phyloP scores from a whole-genome alignment of 2,888 invertebrate species.

The Lepidocyrtoides sp. region DNA sequence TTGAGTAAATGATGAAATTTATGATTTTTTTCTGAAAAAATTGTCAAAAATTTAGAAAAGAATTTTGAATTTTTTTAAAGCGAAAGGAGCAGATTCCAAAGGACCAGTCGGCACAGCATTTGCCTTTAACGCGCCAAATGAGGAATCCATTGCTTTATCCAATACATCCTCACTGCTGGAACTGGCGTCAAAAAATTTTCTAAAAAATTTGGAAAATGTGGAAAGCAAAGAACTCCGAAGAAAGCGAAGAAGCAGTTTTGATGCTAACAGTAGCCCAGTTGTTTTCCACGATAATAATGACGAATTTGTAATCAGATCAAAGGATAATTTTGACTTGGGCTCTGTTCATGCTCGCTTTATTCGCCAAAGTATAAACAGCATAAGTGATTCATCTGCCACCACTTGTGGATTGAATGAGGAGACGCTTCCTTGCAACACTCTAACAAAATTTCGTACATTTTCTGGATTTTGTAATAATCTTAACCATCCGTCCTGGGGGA shows the following conservation, averaged over 20 bases:
- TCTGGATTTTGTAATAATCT: conserved; percentile 94
- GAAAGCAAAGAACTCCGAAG: conserved; percentile 10
- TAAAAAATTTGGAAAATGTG: conserved; percentile 89
- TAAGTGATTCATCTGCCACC: conserved; percentile 87
- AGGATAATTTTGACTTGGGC: conserved; percentile 19
- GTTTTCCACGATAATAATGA: conserved; percentile 68
- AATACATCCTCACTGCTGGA: conserved; percentile 95
- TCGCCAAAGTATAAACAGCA: conserved; percentile 64
- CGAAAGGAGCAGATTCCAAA: conserved; percentile 94
- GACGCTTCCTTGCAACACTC: conserved; percentile 90
- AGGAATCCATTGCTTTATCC: conserved; percentile 93
- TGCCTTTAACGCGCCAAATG: conserved; percentile 96
- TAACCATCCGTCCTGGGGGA: conserved; percentile 93
- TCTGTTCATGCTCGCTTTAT: conserved; percentile 43
- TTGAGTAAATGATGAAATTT: conserved; percentile 88
- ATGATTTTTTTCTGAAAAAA: background rate
- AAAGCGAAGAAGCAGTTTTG: conserved; percentile 49
- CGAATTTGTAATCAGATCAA: background rate
- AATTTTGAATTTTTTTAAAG: conserved; percentile 87
- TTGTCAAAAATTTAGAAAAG: background rate
- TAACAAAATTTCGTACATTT: conserved; percentile 84
- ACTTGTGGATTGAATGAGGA: conserved; percentile 92
- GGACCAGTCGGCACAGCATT: conserved; percentile 95
- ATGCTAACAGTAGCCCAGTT: conserved; percentile 77
- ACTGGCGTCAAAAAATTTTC: conserved; percentile 94